These are phyloP conservation scores for Cephus spinipes DNA, from an alignment of 2,888 invertebrate species.

Conservation along the genomic window DNA sequence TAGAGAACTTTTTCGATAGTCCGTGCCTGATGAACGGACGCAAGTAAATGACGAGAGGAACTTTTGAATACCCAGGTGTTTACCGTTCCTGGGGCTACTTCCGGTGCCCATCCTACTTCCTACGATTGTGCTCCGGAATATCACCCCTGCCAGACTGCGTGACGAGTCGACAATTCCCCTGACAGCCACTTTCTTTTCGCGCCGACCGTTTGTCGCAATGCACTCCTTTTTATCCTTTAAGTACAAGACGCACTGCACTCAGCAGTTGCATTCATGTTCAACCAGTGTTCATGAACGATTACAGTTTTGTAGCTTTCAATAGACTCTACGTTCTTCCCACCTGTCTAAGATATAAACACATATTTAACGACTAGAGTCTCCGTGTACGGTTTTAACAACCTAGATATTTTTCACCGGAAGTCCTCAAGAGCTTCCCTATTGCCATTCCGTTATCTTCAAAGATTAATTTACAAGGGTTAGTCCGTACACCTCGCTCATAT, in stretches of 20 bases:
- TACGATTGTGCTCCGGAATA: conserved; percentile 40
- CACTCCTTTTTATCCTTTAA: conserved; percentile 11
- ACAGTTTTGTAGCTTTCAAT: neutral
- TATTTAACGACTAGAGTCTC: neutral
- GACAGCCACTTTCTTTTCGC: neutral
- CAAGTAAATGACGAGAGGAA: neutral
- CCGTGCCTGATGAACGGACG: neutral
- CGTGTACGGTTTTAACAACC: neutral
- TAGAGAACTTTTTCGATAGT: neutral
- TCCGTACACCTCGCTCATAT: neutral
- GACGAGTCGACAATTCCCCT: conserved; percentile 33
- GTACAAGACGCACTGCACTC: conserved; percentile 1
- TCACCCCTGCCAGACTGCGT: conserved; percentile 53
- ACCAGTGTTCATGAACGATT: neutral
- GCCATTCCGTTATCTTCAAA: neutral
- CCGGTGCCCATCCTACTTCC: conserved; percentile 61
- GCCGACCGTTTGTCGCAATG: neutral
- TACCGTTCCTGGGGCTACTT: conserved; percentile 39
- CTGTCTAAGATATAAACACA: neutral
- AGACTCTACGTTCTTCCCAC: neutral
- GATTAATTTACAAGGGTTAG: neutral
- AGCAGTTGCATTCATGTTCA: neutral
- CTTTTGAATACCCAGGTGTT: neutral
- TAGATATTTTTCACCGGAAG: neutral
- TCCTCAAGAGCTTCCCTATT: neutral